Conservation (phyloP, 1,140 invertebrate species). For the Himalopsyche phryganea region DNA sequence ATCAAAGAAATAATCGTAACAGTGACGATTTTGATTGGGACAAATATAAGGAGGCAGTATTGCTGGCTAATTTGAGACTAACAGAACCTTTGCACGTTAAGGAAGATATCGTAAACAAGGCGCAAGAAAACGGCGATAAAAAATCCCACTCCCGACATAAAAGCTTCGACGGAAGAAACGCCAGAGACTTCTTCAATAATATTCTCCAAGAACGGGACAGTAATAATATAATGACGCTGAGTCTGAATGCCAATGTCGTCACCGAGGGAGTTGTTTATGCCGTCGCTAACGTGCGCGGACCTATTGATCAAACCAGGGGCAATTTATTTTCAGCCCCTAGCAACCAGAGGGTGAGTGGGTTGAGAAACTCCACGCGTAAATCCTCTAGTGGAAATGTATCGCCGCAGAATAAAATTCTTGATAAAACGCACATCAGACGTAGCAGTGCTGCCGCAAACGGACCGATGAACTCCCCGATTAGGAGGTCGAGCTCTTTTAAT, state of each 20-base stretch:
- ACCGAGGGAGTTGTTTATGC: no score
- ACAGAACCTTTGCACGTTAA: neutral
- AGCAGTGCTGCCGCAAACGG: slow-evolving; percentile 22
- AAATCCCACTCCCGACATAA: slow-evolving; percentile 8
- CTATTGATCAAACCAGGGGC: slow-evolving; percentile 23
- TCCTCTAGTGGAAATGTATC: slow-evolving; percentile 40
- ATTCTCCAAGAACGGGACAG: neutral
- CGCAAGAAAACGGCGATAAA: neutral
- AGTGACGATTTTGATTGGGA: neutral
- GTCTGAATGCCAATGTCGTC: slow-evolving; percentile 37
- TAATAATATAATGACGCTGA: slow-evolving; percentile 41
- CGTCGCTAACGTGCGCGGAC: neutral
- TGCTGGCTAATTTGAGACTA: neutral
- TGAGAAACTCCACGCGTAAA: slow-evolving; percentile 38
- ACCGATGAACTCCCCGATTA: slow-evolving; percentile 40
- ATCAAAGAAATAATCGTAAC: no score
- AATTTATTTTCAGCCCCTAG: slow-evolving; percentile 10
- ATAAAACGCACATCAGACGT: slow-evolving; percentile 10
- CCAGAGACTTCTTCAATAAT: slow-evolving; percentile 5
- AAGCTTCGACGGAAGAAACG: slow-evolving; percentile 9
- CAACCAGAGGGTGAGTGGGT: slow-evolving; percentile 19
- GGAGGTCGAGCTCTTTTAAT: slow-evolving; percentile 49
- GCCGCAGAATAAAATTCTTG: neutral
- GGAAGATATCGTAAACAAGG: neutral
- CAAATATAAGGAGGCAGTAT: neutral